Evolutionary conservation across 2,888 invertebrate species (phyloP).

Genomic region (Arenicola marina): DNA sequence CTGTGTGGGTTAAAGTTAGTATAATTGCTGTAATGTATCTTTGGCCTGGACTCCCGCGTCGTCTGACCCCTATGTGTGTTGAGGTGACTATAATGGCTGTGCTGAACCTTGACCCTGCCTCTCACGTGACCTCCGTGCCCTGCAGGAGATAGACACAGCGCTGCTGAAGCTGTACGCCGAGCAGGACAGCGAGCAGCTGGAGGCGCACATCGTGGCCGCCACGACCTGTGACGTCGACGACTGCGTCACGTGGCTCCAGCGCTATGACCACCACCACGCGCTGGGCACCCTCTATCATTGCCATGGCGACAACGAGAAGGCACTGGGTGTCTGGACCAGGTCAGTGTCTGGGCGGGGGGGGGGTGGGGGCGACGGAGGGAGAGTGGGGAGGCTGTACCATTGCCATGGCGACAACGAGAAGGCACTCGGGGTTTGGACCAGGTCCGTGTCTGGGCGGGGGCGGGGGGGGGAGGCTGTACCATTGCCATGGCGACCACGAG

Average conservation of each 20-base stretch:
- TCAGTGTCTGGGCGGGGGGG: no score
- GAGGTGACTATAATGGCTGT: no score
- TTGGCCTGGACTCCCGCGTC: no score
- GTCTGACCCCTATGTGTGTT: no score
- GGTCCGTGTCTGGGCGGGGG: no score
- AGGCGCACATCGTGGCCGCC: conserved; percentile 49
- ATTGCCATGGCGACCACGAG: no score
- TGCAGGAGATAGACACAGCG: conserved; percentile 62
- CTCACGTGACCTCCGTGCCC: no score
- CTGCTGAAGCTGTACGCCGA: conserved; percentile 62
- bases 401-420: conserved; percentile 58
- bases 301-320: conserved; percentile 59
- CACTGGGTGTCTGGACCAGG: conserved; percentile 62
- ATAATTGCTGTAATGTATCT: no score
- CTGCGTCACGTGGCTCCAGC: conserved; percentile 60
- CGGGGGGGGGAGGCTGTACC: no score
- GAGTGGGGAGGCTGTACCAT: conserved; percentile 59
- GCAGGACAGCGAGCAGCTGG: conserved; percentile 51
- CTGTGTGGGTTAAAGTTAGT: no score
- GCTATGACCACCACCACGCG: conserved; percentile 58
- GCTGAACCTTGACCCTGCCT: no score
- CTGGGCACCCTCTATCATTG: conserved; percentile 60
- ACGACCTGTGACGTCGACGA: conserved; percentile 58
- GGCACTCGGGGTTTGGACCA: conserved; percentile 62
- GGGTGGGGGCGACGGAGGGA: no score